A percentile compares a stretch with the other conserved stretches of the same genome.
phyloP scores from a whole-genome alignment of 2,888 invertebrate species.

The Drosophila cognata region DNA sequence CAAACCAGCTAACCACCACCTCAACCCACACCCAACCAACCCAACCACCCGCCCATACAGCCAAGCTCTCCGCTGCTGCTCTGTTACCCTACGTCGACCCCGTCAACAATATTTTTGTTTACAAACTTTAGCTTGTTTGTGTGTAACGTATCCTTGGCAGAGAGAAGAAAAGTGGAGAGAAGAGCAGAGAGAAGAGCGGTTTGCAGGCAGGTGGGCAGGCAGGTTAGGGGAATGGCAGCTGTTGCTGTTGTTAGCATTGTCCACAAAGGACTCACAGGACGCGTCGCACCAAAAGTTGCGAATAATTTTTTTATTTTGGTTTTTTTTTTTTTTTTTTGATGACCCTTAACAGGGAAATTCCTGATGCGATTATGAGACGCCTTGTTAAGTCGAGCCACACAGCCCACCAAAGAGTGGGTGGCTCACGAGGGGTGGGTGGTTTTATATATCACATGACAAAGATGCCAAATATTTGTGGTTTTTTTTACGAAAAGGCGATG shows the following conservation, averaged over 20 bases:
- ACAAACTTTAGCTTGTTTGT: slow-evolving; percentile 81
- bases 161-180: background rate
- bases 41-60: background rate
- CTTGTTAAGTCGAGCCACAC: slow-evolving; percentile 68
- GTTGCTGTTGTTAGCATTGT: slow-evolving; percentile 59
- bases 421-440: background rate
- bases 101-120: slow-evolving; percentile 80
- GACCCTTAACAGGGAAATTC: slow-evolving; percentile 72
- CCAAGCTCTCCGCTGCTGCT: background rate
- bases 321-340: slow-evolving; percentile 27
- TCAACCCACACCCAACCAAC: slow-evolving; percentile 20
- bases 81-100: slow-evolving; percentile 41
- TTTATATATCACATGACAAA: slow-evolving; percentile 44
- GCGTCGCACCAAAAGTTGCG: slow-evolving; percentile 71
- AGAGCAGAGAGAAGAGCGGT: background rate
- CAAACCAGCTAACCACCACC: slow-evolving; percentile 45
- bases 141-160: slow-evolving; percentile 37
- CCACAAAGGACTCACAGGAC: slow-evolving; percentile 64
- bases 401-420: slow-evolving; percentile 8
- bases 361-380: slow-evolving; percentile 77
- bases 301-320: slow-evolving; percentile 32
- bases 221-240: slow-evolving; percentile 37
- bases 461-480: slow-evolving; percentile 48
- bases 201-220: slow-evolving; percentile 30
- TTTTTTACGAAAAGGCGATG: slow-evolving; percentile 34